phyloP scores from a whole-genome alignment of 2,888 invertebrate species.

The Melipona beecheii region DNA sequence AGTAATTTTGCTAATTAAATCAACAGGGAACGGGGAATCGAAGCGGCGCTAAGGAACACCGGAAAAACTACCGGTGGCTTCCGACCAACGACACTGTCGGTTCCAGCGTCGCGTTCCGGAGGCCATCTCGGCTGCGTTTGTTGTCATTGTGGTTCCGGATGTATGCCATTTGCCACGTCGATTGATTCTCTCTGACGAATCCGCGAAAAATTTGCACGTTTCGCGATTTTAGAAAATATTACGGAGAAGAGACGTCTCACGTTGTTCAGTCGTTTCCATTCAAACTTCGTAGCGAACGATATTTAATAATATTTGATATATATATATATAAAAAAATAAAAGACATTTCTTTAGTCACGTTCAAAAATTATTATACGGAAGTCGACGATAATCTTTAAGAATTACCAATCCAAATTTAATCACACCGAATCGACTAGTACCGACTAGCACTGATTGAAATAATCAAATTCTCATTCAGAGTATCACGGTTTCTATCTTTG shows the following conservation, averaged over 20 bases:
- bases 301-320: too few species aligned
- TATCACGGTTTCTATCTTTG: not conserved
- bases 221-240: too few species aligned
- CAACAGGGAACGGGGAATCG: slow-evolving; percentile 60
- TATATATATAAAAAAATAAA: too few species aligned
- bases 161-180: accelerated
- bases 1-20: slow-evolving; percentile 82
- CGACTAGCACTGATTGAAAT: not conserved
- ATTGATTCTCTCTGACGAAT: not conserved
- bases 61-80: not conserved
- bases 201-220: too few species aligned
- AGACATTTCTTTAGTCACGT: too few species aligned
- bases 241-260: too few species aligned
- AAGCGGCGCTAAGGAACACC: slow-evolving; percentile 55
- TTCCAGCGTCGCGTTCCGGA: not conserved
- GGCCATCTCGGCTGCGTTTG: not conserved
- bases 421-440: not conserved
- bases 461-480: not conserved
- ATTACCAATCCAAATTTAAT: not conserved
- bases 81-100: not conserved
- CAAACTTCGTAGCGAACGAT: too few species aligned
- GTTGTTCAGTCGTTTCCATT: too few species aligned
- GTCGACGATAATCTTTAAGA: not conserved
- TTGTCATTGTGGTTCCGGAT: not conserved
- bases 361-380: not conserved